Evolutionary conservation across 2,113 vertebrate genomes (phyloP).

Genomic region (Hymenochirus boettgeri): DNA sequence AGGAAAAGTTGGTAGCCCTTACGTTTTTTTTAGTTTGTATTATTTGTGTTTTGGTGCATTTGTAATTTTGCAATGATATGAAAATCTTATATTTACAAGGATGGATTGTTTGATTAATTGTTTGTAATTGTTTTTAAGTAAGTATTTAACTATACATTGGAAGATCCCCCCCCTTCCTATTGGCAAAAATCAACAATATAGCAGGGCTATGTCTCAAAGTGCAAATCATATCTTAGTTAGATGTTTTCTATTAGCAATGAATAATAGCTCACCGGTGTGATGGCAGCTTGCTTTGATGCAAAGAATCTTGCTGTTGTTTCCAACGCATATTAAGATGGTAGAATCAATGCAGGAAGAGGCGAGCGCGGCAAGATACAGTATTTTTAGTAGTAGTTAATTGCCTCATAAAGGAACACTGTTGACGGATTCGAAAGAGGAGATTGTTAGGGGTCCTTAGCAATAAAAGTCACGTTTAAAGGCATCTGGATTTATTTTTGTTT

Average conservation of each 20-base stretch:
- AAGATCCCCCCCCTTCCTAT: slow-evolving; percentile 38
- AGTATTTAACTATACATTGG: slow-evolving; percentile 35
- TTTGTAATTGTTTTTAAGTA: no score
- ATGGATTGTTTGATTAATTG: no score
- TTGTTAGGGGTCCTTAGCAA: slow-evolving; percentile 45
- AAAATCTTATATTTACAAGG: no score
- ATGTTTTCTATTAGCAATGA: slow-evolving; percentile 56
- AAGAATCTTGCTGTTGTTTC: slow-evolving; percentile 55
- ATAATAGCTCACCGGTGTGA: slow-evolving; percentile 48
- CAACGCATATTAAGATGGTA: slow-evolving; percentile 50
- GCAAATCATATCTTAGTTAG: slow-evolving; percentile 61
- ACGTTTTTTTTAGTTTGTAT: no score
- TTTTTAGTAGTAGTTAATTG: slow-evolving; percentile 45
- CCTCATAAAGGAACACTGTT: slow-evolving; percentile 61
- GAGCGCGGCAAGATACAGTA: slow-evolving; percentile 45
- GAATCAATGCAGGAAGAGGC: slow-evolving; percentile 46
- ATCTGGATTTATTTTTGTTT: slow-evolving; percentile 65
- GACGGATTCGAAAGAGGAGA: slow-evolving; percentile 52
- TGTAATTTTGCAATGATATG: no score
- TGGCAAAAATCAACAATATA: slow-evolving; percentile 54
- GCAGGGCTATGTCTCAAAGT: slow-evolving; percentile 58
- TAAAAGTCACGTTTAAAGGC: slow-evolving; percentile 40
- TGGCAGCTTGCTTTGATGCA: slow-evolving; percentile 47
- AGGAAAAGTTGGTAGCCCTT: no score
- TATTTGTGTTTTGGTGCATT: no score